Evolutionary conservation across 2,113 vertebrate genomes (phyloP).

Genomic region (Tor tambroides): DNA sequence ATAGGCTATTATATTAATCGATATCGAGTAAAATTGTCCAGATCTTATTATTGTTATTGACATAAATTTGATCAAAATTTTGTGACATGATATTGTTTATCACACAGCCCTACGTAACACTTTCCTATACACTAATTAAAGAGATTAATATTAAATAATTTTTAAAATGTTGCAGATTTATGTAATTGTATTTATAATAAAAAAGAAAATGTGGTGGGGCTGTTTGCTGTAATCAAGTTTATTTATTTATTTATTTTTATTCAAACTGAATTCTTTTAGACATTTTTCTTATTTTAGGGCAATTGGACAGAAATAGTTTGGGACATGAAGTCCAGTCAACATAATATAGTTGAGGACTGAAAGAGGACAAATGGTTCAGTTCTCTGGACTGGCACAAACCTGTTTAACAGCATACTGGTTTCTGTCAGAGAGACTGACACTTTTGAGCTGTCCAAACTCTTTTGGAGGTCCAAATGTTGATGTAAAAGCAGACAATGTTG

Average conservation of each 20-base stretch:
- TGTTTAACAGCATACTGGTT: not conserved
- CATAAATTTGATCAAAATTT: too few species aligned
- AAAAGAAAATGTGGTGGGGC: not conserved
- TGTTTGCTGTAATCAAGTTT: too few species aligned
- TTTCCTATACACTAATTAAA: not conserved
- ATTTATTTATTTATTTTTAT: too few species aligned
- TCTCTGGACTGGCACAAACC: not conserved
- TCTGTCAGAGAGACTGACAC: not conserved
- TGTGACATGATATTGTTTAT: too few species aligned
- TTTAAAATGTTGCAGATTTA: too few species aligned
- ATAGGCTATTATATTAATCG: too few species aligned
- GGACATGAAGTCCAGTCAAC: constrained; percentile 1
- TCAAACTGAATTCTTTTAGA: not conserved
- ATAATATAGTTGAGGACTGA: constrained; percentile 3
- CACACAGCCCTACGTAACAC: too few species aligned
- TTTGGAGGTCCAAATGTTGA: not conserved
- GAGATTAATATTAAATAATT: too few species aligned
- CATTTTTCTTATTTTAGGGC: not conserved
- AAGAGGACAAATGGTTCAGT: constrained; percentile 16
- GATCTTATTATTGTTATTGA: too few species aligned
- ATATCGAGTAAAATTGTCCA: too few species aligned
- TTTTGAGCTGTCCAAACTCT: not conserved
- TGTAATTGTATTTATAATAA: not conserved
- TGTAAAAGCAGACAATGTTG: not conserved
- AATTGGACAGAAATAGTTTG: not conserved